Evolutionary conservation across 2,888 invertebrate genomes (phyloP).

Genomic region (Aromia moschata): DNA sequence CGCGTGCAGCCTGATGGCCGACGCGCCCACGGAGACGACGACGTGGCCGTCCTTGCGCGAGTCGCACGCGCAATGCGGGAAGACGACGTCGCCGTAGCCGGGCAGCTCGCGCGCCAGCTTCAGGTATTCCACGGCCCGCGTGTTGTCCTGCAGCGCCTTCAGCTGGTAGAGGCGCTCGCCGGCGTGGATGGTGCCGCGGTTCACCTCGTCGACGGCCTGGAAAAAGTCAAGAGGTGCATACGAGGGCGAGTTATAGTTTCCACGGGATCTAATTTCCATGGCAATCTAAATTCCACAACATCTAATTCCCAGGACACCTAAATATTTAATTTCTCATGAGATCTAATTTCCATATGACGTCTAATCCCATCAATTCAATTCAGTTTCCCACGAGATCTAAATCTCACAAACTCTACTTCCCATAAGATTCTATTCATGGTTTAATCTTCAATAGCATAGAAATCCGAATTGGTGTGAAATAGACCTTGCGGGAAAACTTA

Average conservation of each 20-base stretch:
- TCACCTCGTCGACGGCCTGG: constrained; percentile 92
- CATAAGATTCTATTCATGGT: no score
- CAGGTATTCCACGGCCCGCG: constrained; percentile 87
- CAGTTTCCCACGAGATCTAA: no score
- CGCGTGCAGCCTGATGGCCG: constrained; percentile 79
- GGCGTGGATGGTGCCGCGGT: constrained; percentile 89
- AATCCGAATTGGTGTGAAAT: no score
- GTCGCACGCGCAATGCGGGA: constrained; percentile 95
- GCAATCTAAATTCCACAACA: no score
- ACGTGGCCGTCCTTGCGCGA: constrained; percentile 90
- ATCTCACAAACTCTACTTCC: no score
- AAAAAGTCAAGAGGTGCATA: constrained; percentile 9
- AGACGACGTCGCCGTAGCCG: constrained; percentile 93
- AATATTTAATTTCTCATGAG: no score
- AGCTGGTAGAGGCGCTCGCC: constrained; percentile 94
- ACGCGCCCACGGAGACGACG: constrained; percentile 61
- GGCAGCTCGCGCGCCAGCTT: constrained; percentile 84
- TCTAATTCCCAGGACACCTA: no score
- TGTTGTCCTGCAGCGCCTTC: constrained; percentile 92
- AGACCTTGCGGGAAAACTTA: no score
- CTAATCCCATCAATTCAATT: no score
- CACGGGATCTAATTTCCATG: no score
- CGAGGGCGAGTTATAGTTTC: background rate
- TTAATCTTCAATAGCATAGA: no score
- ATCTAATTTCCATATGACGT: no score